A percentile compares a stretch with the other conserved stretches of the same genome.
These are phyloP conservation scores for Morone chrysops DNA, from an alignment of 2,113 vertebrate species.

Conservation along the genomic window DNA sequence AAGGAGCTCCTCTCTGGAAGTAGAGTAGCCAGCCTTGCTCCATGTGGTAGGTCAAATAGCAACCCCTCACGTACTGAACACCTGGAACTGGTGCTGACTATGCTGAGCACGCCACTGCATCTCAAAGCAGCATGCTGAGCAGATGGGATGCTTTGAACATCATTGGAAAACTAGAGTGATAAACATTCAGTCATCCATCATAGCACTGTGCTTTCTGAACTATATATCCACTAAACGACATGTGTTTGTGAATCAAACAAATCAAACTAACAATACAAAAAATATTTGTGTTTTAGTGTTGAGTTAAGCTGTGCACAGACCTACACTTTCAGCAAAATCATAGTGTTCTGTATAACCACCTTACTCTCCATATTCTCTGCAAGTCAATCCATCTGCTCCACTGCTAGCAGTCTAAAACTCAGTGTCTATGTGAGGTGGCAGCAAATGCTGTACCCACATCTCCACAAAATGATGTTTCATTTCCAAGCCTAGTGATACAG, in stretches of 20 bases:
- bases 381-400: conserved; percentile 7
- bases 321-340: conserved; percentile 2
- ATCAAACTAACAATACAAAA: background rate
- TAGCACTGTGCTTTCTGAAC: conserved; percentile 6
- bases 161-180: conserved; percentile 31
- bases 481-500: conserved; percentile 48
- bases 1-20: conserved; percentile 51
- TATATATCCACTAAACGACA: conserved; percentile 5
- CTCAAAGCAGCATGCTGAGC: conserved; percentile 32
- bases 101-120: conserved; percentile 40
- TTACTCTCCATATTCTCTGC: conserved; percentile 2
- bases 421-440: background rate
- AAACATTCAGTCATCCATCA: conserved; percentile 42
- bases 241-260: background rate
- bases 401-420: conserved; percentile 14
- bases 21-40: conserved; percentile 47
- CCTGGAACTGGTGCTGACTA: conserved; percentile 55
- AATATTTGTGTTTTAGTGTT: background rate
- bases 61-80: conserved; percentile 49
- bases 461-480: conserved; percentile 40
- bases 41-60: conserved; percentile 63
- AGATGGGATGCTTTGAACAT: conserved; percentile 59
- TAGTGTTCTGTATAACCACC: background rate
- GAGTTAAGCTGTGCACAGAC: conserved; percentile 2
- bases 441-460: conserved; percentile 1